A percentile compares a stretch with the other conserved stretches of the same genome.
Evolutionary conservation across 2,888 invertebrate species (phyloP).

Genomic region (Hofmannophila pseudospretella): DNA sequence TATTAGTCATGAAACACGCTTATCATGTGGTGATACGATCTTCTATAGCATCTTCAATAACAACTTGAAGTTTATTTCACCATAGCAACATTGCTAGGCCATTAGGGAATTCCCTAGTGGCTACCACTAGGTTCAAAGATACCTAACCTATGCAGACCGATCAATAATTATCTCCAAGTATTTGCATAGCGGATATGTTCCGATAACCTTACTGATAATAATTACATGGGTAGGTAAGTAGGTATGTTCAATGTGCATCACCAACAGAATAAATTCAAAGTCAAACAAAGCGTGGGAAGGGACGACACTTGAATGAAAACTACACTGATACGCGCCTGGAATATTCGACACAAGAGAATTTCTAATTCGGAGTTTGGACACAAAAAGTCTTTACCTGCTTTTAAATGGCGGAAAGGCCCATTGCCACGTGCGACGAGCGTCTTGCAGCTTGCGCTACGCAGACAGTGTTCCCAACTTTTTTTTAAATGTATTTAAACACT

Average conservation of each 20-base stretch:
- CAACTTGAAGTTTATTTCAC: too few relatives aligned
- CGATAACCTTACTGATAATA: constrained; percentile 1
- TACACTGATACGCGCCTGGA: constrained; percentile 39
- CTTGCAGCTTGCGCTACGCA: constrained; percentile 47
- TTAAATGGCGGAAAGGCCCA: constrained; percentile 66
- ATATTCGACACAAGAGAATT: constrained; percentile 38
- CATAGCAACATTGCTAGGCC: too few relatives aligned
- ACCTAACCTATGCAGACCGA: too few relatives aligned
- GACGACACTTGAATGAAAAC: constrained; percentile 35
- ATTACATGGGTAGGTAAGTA: too few relatives aligned
- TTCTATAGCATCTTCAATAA: too few relatives aligned
- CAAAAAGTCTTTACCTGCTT: constrained; percentile 72
- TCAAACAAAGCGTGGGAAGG: constrained; percentile 34
- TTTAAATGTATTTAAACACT: constrained; percentile 12
- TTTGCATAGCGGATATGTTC: too few relatives aligned
- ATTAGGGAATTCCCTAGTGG: too few relatives aligned
- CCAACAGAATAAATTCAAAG: not conserved
- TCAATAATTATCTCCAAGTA: too few relatives aligned
- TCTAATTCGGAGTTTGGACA: constrained; percentile 40
- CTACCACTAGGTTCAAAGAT: too few relatives aligned
- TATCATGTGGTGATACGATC: too few relatives aligned
- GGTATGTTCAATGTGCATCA: too few relatives aligned
- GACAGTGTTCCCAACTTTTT: constrained; percentile 1
- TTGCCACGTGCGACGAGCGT: constrained; percentile 66
- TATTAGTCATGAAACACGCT: too few relatives aligned